These are phyloP conservation scores for Macquaria australasica DNA, from an alignment of 2,113 vertebrate species.

Conservation along the genomic window DNA sequence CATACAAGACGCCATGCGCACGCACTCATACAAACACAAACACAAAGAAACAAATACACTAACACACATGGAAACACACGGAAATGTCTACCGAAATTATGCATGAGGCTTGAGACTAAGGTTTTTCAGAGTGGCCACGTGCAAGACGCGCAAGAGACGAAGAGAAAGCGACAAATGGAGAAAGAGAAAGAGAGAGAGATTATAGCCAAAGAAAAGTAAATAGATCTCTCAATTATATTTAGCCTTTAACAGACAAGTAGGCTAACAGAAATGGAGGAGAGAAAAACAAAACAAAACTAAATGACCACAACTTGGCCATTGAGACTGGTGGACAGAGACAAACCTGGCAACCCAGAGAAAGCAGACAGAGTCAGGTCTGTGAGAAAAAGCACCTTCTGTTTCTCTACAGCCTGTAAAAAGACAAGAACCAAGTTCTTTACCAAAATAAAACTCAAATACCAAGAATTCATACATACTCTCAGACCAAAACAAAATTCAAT, in stretches of 20 bases:
- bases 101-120: conserved; percentile 20
- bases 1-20: conserved; percentile 3
- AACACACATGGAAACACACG: conserved; percentile 29
- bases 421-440: background rate
- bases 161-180: background rate
- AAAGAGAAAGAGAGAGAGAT: background rate
- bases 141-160: background rate
- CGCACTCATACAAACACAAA: conserved; percentile 8
- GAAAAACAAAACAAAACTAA: background rate
- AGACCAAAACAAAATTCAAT: background rate
- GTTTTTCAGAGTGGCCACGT: conserved; percentile 13
- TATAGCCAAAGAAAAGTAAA: background rate
- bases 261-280: background rate
- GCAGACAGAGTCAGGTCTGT: background rate
- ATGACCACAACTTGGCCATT: background rate
- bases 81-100: conserved; percentile 40
- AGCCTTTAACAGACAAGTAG: background rate
- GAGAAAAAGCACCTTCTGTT: background rate
- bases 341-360: conserved; percentile 15
- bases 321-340: background rate
- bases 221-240: background rate
- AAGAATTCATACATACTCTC: background rate
- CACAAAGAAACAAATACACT: conserved; percentile 36
- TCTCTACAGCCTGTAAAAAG: background rate
- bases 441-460: background rate